Evolutionary conservation across 2,113 vertebrate species (phyloP), one percentile per base, ranked within the genome.

Genomic region (Protobothrops mucrosquamatus): DNA sequence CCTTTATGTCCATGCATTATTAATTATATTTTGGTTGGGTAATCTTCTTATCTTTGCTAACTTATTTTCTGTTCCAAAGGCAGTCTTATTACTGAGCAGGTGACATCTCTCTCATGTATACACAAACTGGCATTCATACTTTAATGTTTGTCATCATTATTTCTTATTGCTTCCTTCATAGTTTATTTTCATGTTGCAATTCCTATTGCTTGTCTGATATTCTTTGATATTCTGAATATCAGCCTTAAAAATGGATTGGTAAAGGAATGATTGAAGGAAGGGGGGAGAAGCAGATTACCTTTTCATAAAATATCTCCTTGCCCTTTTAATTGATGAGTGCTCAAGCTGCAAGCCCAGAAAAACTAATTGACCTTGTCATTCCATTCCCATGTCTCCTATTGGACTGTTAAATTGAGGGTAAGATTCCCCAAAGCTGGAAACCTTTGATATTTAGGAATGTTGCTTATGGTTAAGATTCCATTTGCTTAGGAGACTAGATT

Each of bases 391-490:
- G 54, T 89, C 54, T 85, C 23, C 57, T 43, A 61, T 39, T 43
- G 88, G 88, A 93, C n/a, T 89, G 85, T 86, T 89, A 48, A 52
- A 59, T 26, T 52, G 55, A 85, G 54, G 55, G 43, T 93, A 22
- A 93, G 54, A 61, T 89, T 74, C 43, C 88, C 52, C 18, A 11
- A 57, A 87, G 92, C 52, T 57, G 88, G 69, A 81, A 92, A 90
- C 90, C 54, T 59, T 43, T 61, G 52, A 14, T 15, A 56, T 52
- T 90, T 29, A 61, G 29, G 2, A n/a, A 59, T 12, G 69, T 26
- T 39, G 55, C n/a, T 29, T 12, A 92, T 54, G 4, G 29, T 81
- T 24, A 90, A 24, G 29, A n/a, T 59, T 86, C 34, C 10, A n/a
- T 92, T 64, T 52, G 59, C 51, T 57, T 57, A 64, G 46, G 2